These are phyloP conservation scores for Ornithorhynchus anatinus DNA, from an alignment of 2,113 vertebrate species.

Conservation along the genomic window DNA sequence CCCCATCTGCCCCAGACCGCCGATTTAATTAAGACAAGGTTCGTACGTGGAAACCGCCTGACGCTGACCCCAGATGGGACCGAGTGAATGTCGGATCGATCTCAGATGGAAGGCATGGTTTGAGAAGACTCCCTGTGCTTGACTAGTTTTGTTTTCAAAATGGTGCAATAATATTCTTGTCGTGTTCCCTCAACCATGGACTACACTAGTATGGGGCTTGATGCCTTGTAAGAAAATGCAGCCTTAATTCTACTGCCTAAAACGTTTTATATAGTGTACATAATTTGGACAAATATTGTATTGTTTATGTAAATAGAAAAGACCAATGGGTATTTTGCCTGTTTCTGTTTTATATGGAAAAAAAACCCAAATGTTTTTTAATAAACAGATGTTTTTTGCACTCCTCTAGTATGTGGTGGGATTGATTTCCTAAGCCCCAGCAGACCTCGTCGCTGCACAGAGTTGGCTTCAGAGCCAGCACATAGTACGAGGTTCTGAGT, in stretches of 20 bases:
- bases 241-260: slow-evolving; percentile 76
- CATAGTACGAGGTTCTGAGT: too few relatives aligned
- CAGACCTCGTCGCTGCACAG: too few relatives aligned
- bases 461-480: too few relatives aligned
- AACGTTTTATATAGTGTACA: slow-evolving; percentile 81
- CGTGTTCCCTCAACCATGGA: slow-evolving; percentile 71
- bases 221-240: slow-evolving; percentile 82
- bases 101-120: slow-evolving; percentile 73
- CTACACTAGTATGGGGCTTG: slow-evolving; percentile 87
- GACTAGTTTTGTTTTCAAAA: slow-evolving; percentile 70
- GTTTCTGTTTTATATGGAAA: slow-evolving; percentile 62
- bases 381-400: slow-evolving; percentile 51
- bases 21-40: slow-evolving; percentile 83
- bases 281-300: slow-evolving; percentile 85
- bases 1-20: slow-evolving; percentile 58
- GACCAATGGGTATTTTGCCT: slow-evolving; percentile 71
- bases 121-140: slow-evolving; percentile 59
- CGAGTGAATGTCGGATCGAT: slow-evolving; percentile 67
- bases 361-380: slow-evolving; percentile 62
- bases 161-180: slow-evolving; percentile 75
- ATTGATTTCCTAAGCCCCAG: too few relatives aligned
- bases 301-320: slow-evolving; percentile 87
- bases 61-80: slow-evolving; percentile 69
- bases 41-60: slow-evolving; percentile 80
- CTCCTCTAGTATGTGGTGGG: slow-evolving; percentile 27